Conservation (phyloP, 1,140 invertebrate genomes). For the Drosophila sproati region DNA sequence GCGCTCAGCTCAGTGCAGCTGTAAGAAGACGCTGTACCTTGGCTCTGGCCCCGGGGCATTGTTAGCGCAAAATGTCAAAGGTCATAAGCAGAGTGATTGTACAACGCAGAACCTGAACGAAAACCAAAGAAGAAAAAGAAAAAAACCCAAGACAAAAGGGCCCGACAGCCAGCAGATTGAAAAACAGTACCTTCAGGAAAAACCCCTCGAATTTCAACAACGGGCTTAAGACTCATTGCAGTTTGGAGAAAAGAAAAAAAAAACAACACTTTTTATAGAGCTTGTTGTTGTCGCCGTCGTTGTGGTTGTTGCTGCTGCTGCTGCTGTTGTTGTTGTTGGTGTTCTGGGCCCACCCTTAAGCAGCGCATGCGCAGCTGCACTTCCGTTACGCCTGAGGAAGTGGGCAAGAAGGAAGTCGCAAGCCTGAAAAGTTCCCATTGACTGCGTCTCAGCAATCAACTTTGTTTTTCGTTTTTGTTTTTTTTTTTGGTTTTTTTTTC, state of each 20-base stretch:
- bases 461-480: slow-evolving; percentile 16
- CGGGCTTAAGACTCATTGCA: slow-evolving; percentile 17
- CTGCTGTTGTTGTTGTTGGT: slow-evolving; percentile 11
- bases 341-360: slow-evolving; percentile 60
- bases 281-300: slow-evolving; percentile 9
- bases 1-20: slow-evolving; percentile 41
- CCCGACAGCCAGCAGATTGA: slow-evolving; percentile 45
- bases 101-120: slow-evolving; percentile 37
- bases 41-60: slow-evolving; percentile 47
- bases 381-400: slow-evolving; percentile 61
- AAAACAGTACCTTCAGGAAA: slow-evolving; percentile 31
- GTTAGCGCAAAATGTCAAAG: slow-evolving; percentile 73
- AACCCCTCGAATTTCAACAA: slow-evolving; percentile 15
- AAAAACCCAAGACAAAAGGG: slow-evolving; percentile 53
- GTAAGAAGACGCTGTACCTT: slow-evolving; percentile 46
- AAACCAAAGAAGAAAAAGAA: slow-evolving; percentile 25
- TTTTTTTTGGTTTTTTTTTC: background rate
- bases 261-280: slow-evolving; percentile 16
- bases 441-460: slow-evolving; percentile 58
- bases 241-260: background rate
- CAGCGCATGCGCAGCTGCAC: slow-evolving; percentile 69
- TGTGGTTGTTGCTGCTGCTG: background rate
- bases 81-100: slow-evolving; percentile 65
- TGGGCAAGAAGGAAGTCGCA: slow-evolving; percentile 42
- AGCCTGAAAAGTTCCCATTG: slow-evolving; percentile 59